Evolutionary conservation across 2,797 vertebrate genomes (phyloP), one percentile per base, ranked within the genome.

Genomic region (Crotalus adamanteus): DNA sequence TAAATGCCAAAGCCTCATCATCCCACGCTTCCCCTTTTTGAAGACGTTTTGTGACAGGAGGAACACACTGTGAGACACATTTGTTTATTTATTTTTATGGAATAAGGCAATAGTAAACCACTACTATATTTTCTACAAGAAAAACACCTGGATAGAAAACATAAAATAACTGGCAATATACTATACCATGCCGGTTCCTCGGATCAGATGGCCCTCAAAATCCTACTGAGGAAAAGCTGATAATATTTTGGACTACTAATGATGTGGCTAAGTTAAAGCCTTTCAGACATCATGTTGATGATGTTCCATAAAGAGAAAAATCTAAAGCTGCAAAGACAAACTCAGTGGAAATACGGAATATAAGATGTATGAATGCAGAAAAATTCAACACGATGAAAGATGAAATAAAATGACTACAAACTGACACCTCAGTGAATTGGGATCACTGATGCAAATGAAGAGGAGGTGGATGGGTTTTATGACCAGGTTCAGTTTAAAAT

Each of bases 11-110:
- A 55, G 86, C 26, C 91, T 93, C 0, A 0, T 47, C 89, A 85
- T 65, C 31, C 94, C 94, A 92, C 91, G 61, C 55, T 57, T 18
- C 92, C 47, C 28, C 8, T 57, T 9, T 94, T 86, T 91, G 11
- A 28, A 53, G 83, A 53, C 37, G 3, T 57, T 25, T 42, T 18
- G 65, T 92, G 85, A 51, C 89, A 91, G 53, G 31, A 88, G 91
- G 65, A 92, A n/a, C 42, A 88, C 89, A 95, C 13, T 9, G 93
- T 18, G 4, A 86, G 61, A 73, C 91, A 0, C 4, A 73, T 4
- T 53, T 61, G 92, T 69, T 59, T 92, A 65, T 55, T 93, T 90
- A n/a, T 22, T 83, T 83, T 9, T 47, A 47, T 47, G 78, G 22
- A 25, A 25, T 83, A 47, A 25, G 20, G 73, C 20, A 83, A 47